phyloP scores from a whole-genome alignment of 2,888 invertebrate species.

The Xestoiulus laeticollis region DNA sequence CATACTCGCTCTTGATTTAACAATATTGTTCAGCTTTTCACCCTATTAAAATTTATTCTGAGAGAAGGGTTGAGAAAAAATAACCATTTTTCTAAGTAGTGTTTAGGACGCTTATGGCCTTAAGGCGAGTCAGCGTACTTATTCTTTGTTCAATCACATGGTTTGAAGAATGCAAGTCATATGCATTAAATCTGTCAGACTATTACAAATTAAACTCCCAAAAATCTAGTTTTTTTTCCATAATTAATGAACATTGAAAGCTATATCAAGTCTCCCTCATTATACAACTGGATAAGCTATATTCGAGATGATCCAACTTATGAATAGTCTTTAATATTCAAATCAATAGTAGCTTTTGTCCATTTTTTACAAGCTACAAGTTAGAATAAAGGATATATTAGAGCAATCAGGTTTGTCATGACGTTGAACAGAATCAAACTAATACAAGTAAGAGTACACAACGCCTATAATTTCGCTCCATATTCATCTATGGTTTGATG shows the following conservation, averaged over 20 bases:
- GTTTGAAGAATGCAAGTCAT: background rate
- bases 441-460: background rate
- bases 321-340: background rate
- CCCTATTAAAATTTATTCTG: background rate
- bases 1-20: background rate
- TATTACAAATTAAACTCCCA: background rate
- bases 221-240: background rate
- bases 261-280: background rate
- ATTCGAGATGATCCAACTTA: background rate
- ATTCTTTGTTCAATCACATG: background rate
- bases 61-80: background rate
- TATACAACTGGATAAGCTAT: background rate
- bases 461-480: background rate
- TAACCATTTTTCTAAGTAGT: background rate
- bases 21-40: background rate
- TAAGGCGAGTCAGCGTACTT: slow-evolving; percentile 3
- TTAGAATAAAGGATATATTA: background rate
- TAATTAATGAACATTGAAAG: slow-evolving; percentile 17
- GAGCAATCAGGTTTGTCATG: background rate
- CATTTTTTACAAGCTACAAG: background rate
- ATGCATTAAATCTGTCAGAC: background rate
- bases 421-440: background rate
- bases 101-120: background rate
- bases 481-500: background rate
- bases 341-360: background rate